A percentile compares a stretch with the other conserved stretches of the same genome.
Conservation (phyloP, 2,113 vertebrate species). For the Pluvianellus socialis region DNA sequence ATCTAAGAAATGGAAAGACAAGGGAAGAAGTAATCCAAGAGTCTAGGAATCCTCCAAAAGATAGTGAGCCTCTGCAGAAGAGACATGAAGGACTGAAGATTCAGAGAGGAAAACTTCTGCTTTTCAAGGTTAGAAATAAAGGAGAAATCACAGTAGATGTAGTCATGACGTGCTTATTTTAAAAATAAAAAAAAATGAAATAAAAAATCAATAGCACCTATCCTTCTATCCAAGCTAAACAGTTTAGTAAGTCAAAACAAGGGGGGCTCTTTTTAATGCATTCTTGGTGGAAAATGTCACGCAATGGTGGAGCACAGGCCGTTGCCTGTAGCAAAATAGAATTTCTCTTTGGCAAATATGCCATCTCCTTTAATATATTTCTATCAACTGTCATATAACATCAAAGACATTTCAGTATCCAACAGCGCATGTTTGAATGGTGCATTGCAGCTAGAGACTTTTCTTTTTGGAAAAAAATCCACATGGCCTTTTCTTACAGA, state of each 20-base stretch:
- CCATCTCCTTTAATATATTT: background rate
- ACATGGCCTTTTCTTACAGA: background rate
- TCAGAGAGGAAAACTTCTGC: background rate
- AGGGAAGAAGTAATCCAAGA: background rate
- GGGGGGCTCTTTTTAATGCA: background rate
- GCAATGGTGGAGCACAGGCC: background rate
- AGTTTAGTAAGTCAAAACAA: background rate
- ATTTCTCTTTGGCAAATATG: background rate
- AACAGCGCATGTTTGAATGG: background rate
- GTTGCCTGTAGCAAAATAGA: background rate
- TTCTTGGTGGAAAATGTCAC: background rate
- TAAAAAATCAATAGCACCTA: background rate
- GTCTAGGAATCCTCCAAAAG: background rate
- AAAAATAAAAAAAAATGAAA: background rate
- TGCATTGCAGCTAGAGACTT: background rate
- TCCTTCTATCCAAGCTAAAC: background rate
- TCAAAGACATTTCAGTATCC: background rate
- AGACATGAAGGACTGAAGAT: rapidly evolving
- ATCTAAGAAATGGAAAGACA: background rate
- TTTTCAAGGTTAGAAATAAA: background rate
- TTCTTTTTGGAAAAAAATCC: background rate
- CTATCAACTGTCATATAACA: background rate
- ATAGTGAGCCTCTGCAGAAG: background rate
- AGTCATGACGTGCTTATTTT: background rate
- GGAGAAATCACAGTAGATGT: background rate